These are phyloP conservation scores for Tragelaphus eurycerus DNA, from an alignment of 2,797 vertebrate genomes.

Conservation along the genomic window DNA sequence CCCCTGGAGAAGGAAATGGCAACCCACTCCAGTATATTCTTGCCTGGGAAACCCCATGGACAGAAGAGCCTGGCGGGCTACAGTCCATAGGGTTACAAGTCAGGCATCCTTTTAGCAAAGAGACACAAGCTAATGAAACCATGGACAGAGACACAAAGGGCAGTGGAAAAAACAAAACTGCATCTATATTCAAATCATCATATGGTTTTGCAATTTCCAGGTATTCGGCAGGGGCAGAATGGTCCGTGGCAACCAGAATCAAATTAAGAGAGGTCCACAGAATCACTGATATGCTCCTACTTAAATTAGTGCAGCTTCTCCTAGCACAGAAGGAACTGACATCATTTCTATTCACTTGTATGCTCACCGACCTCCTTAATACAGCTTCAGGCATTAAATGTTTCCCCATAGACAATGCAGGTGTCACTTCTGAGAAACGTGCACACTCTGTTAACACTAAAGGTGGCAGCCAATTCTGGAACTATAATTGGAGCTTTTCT, in stretches of 20 bases:
- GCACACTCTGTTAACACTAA: slow-evolving; percentile 76
- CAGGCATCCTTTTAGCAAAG: neutral
- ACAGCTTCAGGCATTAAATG: slow-evolving; percentile 70
- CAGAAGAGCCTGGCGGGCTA: neutral
- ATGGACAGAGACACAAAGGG: neutral
- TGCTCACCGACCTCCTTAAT: slow-evolving; percentile 60
- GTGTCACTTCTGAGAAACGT: slow-evolving; percentile 73
- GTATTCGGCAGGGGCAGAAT: slow-evolving; percentile 12
- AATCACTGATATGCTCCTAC: slow-evolving; percentile 18
- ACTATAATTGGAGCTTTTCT: slow-evolving; percentile 78
- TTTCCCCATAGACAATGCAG: slow-evolving; percentile 76
- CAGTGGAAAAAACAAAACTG: neutral
- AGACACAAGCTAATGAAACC: neutral
- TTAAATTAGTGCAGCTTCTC: slow-evolving; percentile 55
- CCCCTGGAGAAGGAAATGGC: neutral
- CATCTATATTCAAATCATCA: neutral
- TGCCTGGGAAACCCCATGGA: neutral
- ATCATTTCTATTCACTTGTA: slow-evolving; percentile 61
- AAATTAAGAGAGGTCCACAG: slow-evolving; percentile 28
- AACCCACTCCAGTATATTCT: neutral
- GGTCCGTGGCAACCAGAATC: slow-evolving; percentile 23
- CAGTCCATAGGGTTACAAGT: neutral
- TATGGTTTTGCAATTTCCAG: slow-evolving; percentile 16
- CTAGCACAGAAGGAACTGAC: slow-evolving; percentile 44
- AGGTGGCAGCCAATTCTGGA: slow-evolving; percentile 76